Evolutionary conservation across 2,113 vertebrate species (phyloP), one percentile per base, ranked within the genome.

Genomic region (Suricata suricatta): DNA sequence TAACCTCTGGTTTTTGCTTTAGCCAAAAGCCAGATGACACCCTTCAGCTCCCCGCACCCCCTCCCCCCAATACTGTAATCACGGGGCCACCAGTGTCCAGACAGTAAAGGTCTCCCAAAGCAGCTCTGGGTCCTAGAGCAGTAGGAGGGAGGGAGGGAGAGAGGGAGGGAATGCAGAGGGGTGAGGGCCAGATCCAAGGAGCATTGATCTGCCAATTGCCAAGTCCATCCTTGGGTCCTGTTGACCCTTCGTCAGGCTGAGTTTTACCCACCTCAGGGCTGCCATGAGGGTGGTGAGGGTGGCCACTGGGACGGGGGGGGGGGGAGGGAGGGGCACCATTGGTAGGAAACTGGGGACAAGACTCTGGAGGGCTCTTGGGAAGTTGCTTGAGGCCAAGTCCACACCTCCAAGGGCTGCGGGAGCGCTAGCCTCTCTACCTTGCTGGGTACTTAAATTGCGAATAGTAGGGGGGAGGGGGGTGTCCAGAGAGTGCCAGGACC

Each of bases 211-310:
- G 82, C 81, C 77, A 85, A 63, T 95, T 29, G 2, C 27, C 19
- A 17, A 92, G 74, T 12, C 14, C 1, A 4, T 35, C 14, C 60
- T 52, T 3, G 1, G n/a, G 60, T 25, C 7, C 1, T 35, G 44
- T 90, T 90, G 84, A 68, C 12, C 31, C 5, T 8, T 93, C 80
- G 41, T 57, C 7, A 44, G 93, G 96, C 57, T 29, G 84, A 83
- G 80, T 60, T 89, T n/a, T 16, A n/a, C 38, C 23, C 19, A 1
- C 8, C 9, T 31, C 15, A 5, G 17, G 52, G 47, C 33, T 7
- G 29, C 76, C 1, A 19, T 0, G 29, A 82, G 80, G 54, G 54
- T 19, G 54, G 7, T 17, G 57, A 60, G 4, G 0, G 5, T 0
- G 35, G 38, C 29, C 0, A 44, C 17, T 4, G 14, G 27, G 31